Base-by-base conservation (phyloP, 2,797 vertebrate species). In the Rhinophrynus dorsalis region DNA sequence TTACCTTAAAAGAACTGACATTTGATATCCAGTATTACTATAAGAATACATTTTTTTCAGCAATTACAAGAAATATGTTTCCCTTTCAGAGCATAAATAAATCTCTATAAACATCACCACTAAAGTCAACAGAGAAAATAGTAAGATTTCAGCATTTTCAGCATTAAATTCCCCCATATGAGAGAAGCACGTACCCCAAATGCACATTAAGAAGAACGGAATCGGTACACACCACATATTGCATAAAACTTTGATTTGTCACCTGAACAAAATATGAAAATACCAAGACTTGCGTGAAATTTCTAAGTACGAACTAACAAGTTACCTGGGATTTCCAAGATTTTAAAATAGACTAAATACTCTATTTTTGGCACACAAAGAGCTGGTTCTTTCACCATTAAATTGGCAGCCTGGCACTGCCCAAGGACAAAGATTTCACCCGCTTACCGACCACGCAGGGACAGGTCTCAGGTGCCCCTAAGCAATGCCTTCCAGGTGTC, bases 201-300 rank as follows among this genome's bases (percentile, higher is more conserved):
- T 51, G 24, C 26, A 29, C 51, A 30, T 35, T 57, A 26, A 18
- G 13, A 37, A 6, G 21, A n/a, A n/a, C n/a, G 18, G 61, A 30
- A 65, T 37, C 59, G 63, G 50, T 58, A 30, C 60, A 65, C 68
- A 65, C 20, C 40, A 65, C 65, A 72, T 65, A 72, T 58, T 72
- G 68, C 61, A 72, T 72, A 72, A 72, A 62, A 62, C 56, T 63
- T 71, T 17, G 29, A 63, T 56, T 62, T 64, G 51, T 73, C 61
- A 65, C 61, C 69, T 66, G 44, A 72, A 64, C 52, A 33, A 63
- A 54, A 70, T 45, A 38, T 7, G 21, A 57, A n/a, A 72, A 50
- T 71, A 57, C 48, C 20, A 57, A 64, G 33, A 38, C 8, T 58
- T 52, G 45, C 66, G 29, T 51, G 32, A 68, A 18, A 62, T 33